A percentile compares a stretch with the other conserved stretches of the same genome.
These are phyloP conservation scores for Mechanitis mazaeus DNA, from an alignment of 2,888 invertebrate genomes.

Conservation along the genomic window DNA sequence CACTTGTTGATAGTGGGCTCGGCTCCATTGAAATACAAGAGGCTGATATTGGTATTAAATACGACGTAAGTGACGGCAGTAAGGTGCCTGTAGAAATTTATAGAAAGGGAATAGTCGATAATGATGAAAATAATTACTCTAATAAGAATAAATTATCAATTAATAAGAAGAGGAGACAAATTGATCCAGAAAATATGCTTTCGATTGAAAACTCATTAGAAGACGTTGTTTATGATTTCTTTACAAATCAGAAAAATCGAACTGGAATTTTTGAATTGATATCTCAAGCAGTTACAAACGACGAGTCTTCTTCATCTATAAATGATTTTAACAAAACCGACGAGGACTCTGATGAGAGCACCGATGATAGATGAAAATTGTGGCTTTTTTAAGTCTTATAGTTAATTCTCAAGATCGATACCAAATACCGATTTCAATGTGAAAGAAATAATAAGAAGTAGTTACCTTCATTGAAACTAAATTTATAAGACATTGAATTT, in stretches of 20 bases:
- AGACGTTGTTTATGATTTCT: constrained; percentile 59
- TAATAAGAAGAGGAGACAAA: constrained; percentile 54
- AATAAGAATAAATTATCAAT: constrained; percentile 23
- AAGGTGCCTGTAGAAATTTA: constrained; percentile 75
- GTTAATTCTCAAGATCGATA: constrained; percentile 1
- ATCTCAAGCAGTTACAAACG: constrained; percentile 60
- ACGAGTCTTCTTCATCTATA: constrained; percentile 43
- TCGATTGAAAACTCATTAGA: constrained; percentile 66
- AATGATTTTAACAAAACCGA: constrained; percentile 52
- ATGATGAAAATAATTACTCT: constrained; percentile 60
- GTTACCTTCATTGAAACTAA: not conserved
- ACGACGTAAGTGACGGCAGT: constrained; percentile 74
- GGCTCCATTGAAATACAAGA: constrained; percentile 77
- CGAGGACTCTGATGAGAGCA: constrained; percentile 31
- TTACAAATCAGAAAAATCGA: constrained; percentile 58
- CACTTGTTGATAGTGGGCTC: constrained; percentile 57
- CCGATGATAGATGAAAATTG: not conserved
- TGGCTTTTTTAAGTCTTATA: not conserved
- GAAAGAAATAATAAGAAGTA: not conserved
- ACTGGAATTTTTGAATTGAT: constrained; percentile 60
- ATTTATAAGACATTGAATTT: not conserved
- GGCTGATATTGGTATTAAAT: constrained; percentile 75
- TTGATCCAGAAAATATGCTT: constrained; percentile 61
- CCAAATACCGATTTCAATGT: constrained; percentile 3
- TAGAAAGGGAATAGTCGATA: constrained; percentile 78